A percentile compares a stretch with the other conserved stretches of the same genome.
Conservation (phyloP, 2,797 vertebrate species). For the Adrianichthys oophorus region DNA sequence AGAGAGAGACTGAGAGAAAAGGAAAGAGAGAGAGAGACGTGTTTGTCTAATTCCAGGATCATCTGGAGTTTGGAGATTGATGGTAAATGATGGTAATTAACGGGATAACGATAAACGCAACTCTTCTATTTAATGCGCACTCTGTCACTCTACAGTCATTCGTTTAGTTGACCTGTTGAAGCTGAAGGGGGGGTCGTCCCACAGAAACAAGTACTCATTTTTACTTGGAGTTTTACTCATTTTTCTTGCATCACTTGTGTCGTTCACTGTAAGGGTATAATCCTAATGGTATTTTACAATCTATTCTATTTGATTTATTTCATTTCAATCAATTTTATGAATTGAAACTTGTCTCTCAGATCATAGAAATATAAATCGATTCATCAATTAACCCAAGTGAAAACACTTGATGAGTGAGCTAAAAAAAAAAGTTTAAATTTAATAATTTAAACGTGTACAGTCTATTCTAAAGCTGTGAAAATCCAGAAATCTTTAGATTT, state of each 20-base stretch:
- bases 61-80: constrained; percentile 28
- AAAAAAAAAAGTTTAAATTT: too few species aligned
- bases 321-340: too few species aligned
- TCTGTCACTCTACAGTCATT: constrained; percentile 59
- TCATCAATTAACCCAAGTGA: too few species aligned
- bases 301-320: too few species aligned
- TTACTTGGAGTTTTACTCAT: constrained; percentile 19
- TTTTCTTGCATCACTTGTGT: too few species aligned
- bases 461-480: too few species aligned
- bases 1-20: neutral
- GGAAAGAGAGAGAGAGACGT: neutral
- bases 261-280: too few species aligned
- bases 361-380: too few species aligned
- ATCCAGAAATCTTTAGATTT: neutral
- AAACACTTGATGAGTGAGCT: too few species aligned
- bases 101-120: constrained; percentile 21
- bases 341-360: too few species aligned
- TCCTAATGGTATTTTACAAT: too few species aligned
- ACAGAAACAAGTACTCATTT: constrained; percentile 62
- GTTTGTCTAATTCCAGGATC: constrained; percentile 27
- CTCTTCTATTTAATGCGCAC: constrained; percentile 42
- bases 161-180: constrained; percentile 63
- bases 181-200: constrained; percentile 42
- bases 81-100: constrained; percentile 3
- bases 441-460: too few species aligned